Base-by-base conservation (phyloP, 2,888 invertebrate species). In the Sipunculus nudus region DNA sequence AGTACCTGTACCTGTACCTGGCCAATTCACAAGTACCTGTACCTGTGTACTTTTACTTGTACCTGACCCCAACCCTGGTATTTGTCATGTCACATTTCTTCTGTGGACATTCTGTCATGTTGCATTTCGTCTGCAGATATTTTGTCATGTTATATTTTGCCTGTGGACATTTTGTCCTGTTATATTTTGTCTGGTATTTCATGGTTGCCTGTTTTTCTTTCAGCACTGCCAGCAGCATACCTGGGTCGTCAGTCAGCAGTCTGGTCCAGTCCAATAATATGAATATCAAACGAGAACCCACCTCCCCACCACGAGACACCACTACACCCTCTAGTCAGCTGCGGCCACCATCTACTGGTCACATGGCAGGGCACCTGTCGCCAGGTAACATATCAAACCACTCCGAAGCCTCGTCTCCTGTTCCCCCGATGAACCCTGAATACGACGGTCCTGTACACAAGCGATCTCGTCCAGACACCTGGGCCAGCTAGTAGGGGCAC, bases 241-340 rank as follows among this genome's bases (percentile, higher is more conserved):
- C n/a, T n/a, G n/a, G n/a, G n/a, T n/a, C n/a, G 23, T 59, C 59
- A 23, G 48, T 63, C 19, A 59, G 39, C 50, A 63, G 55, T 3
- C 39, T 25, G 16, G 41, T 50, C 54, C 52, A 53, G n/a, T 13
- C 35, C 10, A 25, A 35, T 23, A 46, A 41, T 48, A 75, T 94
- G 72, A 93, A 93, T 93, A 81, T 96, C 82, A 96, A 96, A 86
- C 93, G 94, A 74, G 96, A 96, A 84, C 96, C 96, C 28, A 94
- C 95, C 80, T 95, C 95, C 71, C 96, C 96, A 43, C 94, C 94
- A 2, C 89, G 95, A 67, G 94, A 92, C 77, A 90, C 90, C 75
- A 91, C 90, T 74, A 86, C 84, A 59, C 78, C 80, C 29, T 76
- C 77, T 59, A 73, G 73, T 62, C 68, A 74, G 53, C 72, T 82